These are phyloP conservation scores for Caradrina clavipalpis DNA, from an alignment of 2,888 invertebrate genomes.

Conservation along the genomic window DNA sequence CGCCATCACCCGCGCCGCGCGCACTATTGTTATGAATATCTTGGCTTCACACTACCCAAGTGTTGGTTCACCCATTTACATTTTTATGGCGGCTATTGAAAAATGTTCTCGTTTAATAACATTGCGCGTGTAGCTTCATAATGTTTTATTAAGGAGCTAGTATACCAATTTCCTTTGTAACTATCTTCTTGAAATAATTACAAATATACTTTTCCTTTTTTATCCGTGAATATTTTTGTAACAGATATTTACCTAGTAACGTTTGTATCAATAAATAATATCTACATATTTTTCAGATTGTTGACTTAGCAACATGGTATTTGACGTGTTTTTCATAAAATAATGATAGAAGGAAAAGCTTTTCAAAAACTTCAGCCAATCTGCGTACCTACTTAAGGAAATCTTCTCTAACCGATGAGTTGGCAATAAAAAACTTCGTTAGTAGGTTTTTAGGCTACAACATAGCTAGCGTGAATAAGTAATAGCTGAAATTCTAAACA, in stretches of 20 bases:
- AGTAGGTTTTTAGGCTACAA: conserved; percentile 19
- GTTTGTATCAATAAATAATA: no score
- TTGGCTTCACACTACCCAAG: conserved; percentile 59
- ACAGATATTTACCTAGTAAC: no score
- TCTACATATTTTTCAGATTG: no score
- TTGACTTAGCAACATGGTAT: no score
- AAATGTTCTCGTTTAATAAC: conserved; percentile 52
- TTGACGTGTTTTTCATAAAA: not conserved
- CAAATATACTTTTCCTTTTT: not conserved
- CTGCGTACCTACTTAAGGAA: not conserved
- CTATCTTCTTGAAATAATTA: not conserved
- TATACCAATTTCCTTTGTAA: conserved; percentile 17
- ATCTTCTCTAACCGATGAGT: conserved; percentile 12
- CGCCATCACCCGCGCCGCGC: conserved; percentile 30
- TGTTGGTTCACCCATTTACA: conserved; percentile 63
- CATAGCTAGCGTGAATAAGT: conserved; percentile 23
- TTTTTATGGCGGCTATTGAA: conserved; percentile 63
- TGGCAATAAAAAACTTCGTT: conserved; percentile 14
- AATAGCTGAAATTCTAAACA: conserved; percentile 56
- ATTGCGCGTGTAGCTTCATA: conserved; percentile 41
- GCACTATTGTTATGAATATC: conserved; percentile 68
- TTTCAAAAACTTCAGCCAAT: not conserved
- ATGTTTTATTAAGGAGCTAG: conserved; percentile 35
- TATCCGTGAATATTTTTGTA: no score
- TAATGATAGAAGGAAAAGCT: not conserved